Percentiles rank a stretch among this genome's conserved stretches.
Conservation (phyloP, 2,113 vertebrate species). For the Coracopsis vasa region DNA sequence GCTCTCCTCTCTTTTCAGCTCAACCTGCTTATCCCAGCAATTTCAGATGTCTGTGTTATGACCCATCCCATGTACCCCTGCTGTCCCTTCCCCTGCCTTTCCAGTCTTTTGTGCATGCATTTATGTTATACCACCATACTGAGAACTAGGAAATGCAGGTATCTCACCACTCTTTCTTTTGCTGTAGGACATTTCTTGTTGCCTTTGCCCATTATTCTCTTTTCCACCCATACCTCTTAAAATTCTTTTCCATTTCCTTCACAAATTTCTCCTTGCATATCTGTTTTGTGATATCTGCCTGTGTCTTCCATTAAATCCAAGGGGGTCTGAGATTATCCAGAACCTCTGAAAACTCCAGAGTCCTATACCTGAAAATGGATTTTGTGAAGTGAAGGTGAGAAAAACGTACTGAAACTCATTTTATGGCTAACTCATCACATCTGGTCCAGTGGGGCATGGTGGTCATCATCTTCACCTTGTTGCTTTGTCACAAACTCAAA, state of each 20-base stretch:
- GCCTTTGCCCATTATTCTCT: neutral
- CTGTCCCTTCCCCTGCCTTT: neutral
- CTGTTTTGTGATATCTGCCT: neutral
- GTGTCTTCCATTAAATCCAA: neutral
- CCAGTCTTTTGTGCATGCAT: neutral
- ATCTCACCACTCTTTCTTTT: neutral
- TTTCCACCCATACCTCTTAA: neutral
- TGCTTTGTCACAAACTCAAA: neutral
- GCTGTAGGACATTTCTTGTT: neutral
- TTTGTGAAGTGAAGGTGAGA: neutral
- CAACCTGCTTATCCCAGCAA: neutral
- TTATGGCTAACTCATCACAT: neutral
- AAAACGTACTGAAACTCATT: neutral
- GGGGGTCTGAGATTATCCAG: neutral
- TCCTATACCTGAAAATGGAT: neutral
- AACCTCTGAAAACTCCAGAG: neutral
- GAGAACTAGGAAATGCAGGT: neutral
- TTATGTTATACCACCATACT: neutral
- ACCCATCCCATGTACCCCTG: neutral
- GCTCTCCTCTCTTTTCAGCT: neutral
- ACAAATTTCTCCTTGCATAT: neutral
- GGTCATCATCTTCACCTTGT: neutral
- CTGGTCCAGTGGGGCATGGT: neutral
- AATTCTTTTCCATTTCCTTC: neutral
- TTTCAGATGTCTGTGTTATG: neutral